Evolutionary conservation across 2,113 vertebrate species (phyloP), one percentile per base, ranked within the genome.

Genomic region (Sclerurus mexicanus): DNA sequence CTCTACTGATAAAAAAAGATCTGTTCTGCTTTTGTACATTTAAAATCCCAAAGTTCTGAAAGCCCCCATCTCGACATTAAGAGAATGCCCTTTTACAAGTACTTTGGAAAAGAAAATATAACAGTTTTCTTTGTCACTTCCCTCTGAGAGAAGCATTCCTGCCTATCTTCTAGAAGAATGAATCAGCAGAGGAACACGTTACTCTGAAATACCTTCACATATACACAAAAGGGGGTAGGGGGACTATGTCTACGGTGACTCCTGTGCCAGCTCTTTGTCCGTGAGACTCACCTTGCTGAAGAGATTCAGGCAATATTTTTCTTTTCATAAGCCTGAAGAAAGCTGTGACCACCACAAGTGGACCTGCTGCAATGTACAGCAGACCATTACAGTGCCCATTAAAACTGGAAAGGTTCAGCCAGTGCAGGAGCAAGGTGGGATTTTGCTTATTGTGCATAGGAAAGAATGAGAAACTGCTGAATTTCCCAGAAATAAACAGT

Each of bases 301-400:
- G 25, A 71, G 0, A 3, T 44, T 72, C 52, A 67, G 25, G 35
- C 13, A 44, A n/a, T 24, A 9, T 40, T 75, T 73, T 81, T 62
- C 37, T 72, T 82, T 72, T 76, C 9, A 0, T 42, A 85, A 82
- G 12, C 39, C n/a, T 24, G 59, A 68, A 77, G 44, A 52, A 80
- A 90, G 20, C 30, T 2, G 1, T 60, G 42, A 46, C 59, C 16
- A 42, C 24, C 0, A 0, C 50, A 68, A 42, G 21, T 1, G 4
- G 62, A 89, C 21, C 37, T 53, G 28, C 37, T 40, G 44, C 66
- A 72, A 31, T 3, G 0, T 9, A 40, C 0, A 1, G 52, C 47
- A 56, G 44, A 74, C 56, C 4, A 31, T 49, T n/a, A 52, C 9
- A 10, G 9, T 1, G 0, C 13, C 58, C 25, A 23, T 67, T 67